Percentiles rank a stretch among this genome's conserved stretches.
Evolutionary conservation across 92 coral and sea anemone genomes (phyloP).

Genomic region (Anthopleura xanthogrammica): DNA sequence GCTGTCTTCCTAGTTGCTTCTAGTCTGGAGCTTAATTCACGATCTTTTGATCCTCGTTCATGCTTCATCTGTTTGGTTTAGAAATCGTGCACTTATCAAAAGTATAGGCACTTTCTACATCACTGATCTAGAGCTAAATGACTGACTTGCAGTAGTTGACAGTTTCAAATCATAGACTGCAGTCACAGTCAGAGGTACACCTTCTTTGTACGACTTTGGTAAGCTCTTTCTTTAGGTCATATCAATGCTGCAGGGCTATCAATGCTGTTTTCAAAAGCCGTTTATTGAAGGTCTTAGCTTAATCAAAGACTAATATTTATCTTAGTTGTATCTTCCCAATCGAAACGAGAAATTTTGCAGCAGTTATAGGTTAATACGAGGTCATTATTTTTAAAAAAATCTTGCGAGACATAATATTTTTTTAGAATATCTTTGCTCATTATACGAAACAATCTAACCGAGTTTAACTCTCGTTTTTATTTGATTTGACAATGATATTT

Average conservation of each 20-base stretch:
- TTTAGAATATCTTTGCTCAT: neutral
- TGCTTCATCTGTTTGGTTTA: conserved; percentile 1
- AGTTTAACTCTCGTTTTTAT: neutral
- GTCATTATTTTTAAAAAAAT: neutral
- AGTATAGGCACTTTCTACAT: conserved; percentile 12
- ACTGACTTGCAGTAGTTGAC: neutral
- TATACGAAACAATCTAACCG: neutral
- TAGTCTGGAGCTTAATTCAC: neutral
- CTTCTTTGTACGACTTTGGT: neutral
- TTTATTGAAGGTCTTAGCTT: neutral
- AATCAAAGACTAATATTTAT: neutral
- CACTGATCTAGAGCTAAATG: neutral
- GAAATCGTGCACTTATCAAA: neutral
- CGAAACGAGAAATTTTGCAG: neutral
- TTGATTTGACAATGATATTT: neutral
- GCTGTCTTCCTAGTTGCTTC: neutral
- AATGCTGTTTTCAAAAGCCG: neutral
- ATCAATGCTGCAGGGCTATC: neutral
- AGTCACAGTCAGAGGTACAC: neutral
- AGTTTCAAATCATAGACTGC: neutral
- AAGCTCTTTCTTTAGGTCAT: neutral
- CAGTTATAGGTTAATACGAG: neutral
- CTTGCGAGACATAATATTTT: neutral
- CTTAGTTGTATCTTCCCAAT: neutral
- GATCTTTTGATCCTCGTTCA: neutral